Base-by-base conservation (phyloP, 2,888 invertebrate species). In the Macaria liturata region DNA sequence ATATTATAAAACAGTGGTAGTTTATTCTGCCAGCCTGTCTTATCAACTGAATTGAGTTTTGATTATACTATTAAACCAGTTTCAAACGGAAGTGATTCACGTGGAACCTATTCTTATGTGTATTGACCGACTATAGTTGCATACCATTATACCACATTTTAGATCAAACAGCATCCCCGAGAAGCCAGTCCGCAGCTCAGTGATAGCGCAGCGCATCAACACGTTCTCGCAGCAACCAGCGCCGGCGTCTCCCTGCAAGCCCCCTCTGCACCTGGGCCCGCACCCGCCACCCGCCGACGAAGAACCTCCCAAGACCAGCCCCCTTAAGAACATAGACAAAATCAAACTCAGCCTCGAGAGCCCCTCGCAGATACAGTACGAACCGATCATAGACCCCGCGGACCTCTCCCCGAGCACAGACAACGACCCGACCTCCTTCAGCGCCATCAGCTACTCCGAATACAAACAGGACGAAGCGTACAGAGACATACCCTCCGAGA, bases 131-230 rank as follows among this genome's bases (percentile, higher is more conserved):
- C 4, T 37, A 6, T 3, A 6, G 7, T 37, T 37, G 4, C 34
- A 37, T 37, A 4, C 7, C 7, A 6, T 7, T 37, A 37, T 6
- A 6, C 7, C 34, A 6, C 7, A 37, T 57, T 64, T 5, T 76
- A 89, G 89, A 68, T 76, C 85, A 4, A 83, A 83, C 59, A 78
- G 86, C 37, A 81, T 92, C 54, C 95, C 95, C 49, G 94, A 94
- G 52, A 95, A 95, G 65, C 95, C 95, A 4, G 91, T 94, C 34
- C 93, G 95, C 46, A 94, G 93, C 77, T 95, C 95, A 0, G 93
- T 93, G 6, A 93, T 95, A 72, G 93, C 94, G 9, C 94, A 94
- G 74, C 91, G 94, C 43, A 94, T 94, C 61, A 94, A 93, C 81
- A 91, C 93, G 5, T 92, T 94, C 80, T 83, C 85, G 3, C 84